Base-by-base conservation (phyloP, 2,113 vertebrate genomes). In the Ivindomyrus marchei region DNA sequence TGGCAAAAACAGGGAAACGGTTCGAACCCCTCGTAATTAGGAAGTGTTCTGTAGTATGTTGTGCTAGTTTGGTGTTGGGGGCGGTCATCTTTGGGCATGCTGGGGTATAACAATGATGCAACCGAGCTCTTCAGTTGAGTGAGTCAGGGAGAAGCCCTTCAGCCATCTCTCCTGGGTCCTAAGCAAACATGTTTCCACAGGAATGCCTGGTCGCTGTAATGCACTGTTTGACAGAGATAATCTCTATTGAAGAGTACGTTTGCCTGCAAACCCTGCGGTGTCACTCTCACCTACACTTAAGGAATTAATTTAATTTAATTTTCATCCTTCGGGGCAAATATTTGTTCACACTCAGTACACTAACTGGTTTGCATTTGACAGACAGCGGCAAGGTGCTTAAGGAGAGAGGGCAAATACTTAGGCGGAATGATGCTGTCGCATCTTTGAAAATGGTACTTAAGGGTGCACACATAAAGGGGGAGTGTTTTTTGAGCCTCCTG, bases 91-190 rank as follows among this genome's bases (percentile, higher is more conserved):
- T 88, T 90, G 89, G 85, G 49, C 52, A 50, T 90, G 49, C 58
- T 50, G 49, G 86, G 39, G 86, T 80, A 42, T 80, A 74, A 88
- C 27, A 88, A 90, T 88, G 87, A 90, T 90, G 90, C 89, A 90
- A 90, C 66, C 56, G 21, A 24, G 21, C 50, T 88, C 52, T 19
- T 83, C n/a, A 47, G 90, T 88, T 88, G 90, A 88, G 90, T 90
- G 86, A 90, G 66, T 88, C 70, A 84, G 19, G 49, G 49, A 77
- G 66, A 58, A 42, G 84, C 15, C 45, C 36, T 52, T 88, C 36
- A 90, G 19, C 15, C 45, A 27, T 88, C 88, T 88, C 90, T 84
- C 36, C 90, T 90, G 90, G 90, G 90, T 90, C 90, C 86, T 90
- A 90, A 88, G 87, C 62, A 88, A 58, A 83, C 74, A 83, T 56